Percentiles rank a stretch among this genome's conserved stretches.
Conservation (phyloP, 2,113 vertebrate species). For the Corydoras sp. region DNA sequence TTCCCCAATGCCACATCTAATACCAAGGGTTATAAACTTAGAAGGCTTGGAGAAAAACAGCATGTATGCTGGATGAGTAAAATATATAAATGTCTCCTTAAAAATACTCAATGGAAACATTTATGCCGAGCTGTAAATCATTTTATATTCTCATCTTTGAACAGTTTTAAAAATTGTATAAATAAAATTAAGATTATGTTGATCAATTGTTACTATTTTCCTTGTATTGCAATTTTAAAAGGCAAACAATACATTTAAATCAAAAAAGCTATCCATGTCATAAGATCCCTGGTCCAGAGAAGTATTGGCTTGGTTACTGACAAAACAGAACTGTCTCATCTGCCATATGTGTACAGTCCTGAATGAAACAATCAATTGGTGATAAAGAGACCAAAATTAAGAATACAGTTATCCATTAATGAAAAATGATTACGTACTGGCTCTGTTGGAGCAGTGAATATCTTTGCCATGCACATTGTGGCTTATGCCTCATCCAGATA, state of each 20-base stretch:
- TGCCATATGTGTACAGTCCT: conserved; percentile 22
- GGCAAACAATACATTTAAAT: too few relatives aligned
- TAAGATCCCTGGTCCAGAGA: too few relatives aligned
- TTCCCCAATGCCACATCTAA: conserved; percentile 34
- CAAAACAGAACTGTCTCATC: conserved; percentile 15
- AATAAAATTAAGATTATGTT: too few relatives aligned
- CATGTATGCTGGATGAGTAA: background rate
- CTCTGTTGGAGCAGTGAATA: background rate
- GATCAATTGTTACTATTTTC: too few relatives aligned
- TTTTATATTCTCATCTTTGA: background rate
- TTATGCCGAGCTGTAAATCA: background rate
- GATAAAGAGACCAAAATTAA: background rate
- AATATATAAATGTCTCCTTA: background rate
- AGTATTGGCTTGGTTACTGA: background rate
- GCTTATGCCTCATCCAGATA: background rate
- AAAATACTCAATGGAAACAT: conserved; percentile 5
- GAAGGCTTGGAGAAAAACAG: background rate
- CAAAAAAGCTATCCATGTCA: too few relatives aligned
- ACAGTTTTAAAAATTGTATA: too few relatives aligned
- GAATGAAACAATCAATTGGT: background rate
- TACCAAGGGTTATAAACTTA: conserved; percentile 15
- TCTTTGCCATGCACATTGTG: background rate
- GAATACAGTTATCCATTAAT: conserved; percentile 2
- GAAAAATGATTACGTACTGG: background rate
- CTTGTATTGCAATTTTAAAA: too few relatives aligned